Base-by-base conservation (phyloP, 2,113 vertebrate species). In the Eleginops maclovinus region DNA sequence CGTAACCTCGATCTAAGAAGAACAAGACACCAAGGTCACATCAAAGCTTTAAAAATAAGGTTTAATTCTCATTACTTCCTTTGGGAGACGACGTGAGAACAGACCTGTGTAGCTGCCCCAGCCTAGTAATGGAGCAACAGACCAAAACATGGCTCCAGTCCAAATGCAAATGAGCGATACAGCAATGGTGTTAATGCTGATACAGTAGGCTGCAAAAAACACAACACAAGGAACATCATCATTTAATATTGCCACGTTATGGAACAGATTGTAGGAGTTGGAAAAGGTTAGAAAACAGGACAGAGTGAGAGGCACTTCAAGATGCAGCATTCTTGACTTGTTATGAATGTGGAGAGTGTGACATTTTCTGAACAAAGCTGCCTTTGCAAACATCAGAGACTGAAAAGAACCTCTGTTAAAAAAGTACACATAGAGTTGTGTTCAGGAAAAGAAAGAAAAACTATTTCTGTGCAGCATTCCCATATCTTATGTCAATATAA, bases 71-170 rank as follows among this genome's bases (percentile, higher is more conserved):
- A 9, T 46, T 26, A 14, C 1, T 26, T 40, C 3, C 49, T 8
- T 60, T 10, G 3, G 12, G 17, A 22, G 0, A 0, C 4, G 50
- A 46, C 17, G 44, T 77, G 28, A 49, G 46, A 51, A 79, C 82
- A 81, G 88, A 97, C 97, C 96, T 93, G 94, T 97, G 80, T 96
- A 97, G 86, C 96, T 97, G 81, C 96, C 96, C 96, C 96, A 98
- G 87, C 96, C 96, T 31, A 97, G 71, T 58, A 98, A 47, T 0
- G 96, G 96, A 61, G 96, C 95, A 31, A 85, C 90, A 0, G 96
- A 96, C 96, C 96, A 97, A 93, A 97, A 97, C 75, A 93, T 73
- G 4, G 95, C 94, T 75, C 95, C 94, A 19, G 93, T 85, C 96
- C 97, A 98, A 65, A 97, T 96, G 79, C 96, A 95, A 63, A 94